Evolutionary conservation across 2,113 vertebrate species (phyloP).

Genomic region (Takifugu flavidus): DNA sequence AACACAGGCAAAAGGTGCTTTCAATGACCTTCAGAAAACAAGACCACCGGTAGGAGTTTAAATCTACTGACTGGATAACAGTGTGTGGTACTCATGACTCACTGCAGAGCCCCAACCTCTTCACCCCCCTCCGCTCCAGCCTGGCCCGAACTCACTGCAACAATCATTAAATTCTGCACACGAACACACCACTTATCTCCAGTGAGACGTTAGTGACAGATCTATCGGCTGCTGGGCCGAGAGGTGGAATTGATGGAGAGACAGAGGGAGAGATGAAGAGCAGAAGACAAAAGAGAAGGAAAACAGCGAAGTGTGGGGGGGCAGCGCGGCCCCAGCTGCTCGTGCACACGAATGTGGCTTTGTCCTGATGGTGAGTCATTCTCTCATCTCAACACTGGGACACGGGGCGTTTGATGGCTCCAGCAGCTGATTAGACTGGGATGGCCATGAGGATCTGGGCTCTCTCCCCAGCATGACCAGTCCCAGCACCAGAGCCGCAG

Average conservation of each 20-base stretch:
- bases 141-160: conserved; percentile 4
- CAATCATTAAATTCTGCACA: conserved; percentile 36
- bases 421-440: conserved; percentile 45
- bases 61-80: too few relatives aligned
- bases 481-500: conserved; percentile 7
- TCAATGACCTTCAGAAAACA: too few relatives aligned
- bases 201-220: conserved; percentile 43
- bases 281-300: background rate
- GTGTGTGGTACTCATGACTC: too few relatives aligned
- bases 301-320: conserved; percentile 1
- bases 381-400: conserved; percentile 23
- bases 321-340: background rate
- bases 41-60: too few relatives aligned
- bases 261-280: conserved; percentile 10
- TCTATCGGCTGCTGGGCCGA: conserved; percentile 33
- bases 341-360: conserved; percentile 25
- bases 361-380: conserved; percentile 56
- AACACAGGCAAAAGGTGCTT: too few relatives aligned
- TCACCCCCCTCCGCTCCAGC: background rate
- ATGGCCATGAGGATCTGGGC: conserved; percentile 33
- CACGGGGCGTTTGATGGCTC: conserved; percentile 18
- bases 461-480: conserved; percentile 45
- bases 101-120: too few relatives aligned
- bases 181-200: conserved; percentile 22
- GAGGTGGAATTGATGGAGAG: conserved; percentile 44